Conservation (phyloP, 2,113 vertebrate genomes). For the Xyrauchen texanus region DNA sequence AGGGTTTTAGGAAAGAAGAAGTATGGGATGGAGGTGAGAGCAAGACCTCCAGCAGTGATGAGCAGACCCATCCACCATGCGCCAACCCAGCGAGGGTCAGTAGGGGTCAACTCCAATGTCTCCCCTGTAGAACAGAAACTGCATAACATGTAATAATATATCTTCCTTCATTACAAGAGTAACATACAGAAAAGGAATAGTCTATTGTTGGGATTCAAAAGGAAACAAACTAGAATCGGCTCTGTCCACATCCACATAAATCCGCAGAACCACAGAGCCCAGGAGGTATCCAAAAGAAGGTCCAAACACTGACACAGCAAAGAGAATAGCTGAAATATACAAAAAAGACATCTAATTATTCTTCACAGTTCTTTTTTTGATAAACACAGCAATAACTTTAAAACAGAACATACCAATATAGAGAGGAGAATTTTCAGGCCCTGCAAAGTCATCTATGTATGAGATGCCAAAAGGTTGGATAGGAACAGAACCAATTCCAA, state of each 20-base stretch:
- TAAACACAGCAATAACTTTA: not conserved
- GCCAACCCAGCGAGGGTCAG: slow-evolving; percentile 91
- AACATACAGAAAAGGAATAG: too few relatives aligned
- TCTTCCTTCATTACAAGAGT: too few relatives aligned
- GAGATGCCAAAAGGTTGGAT: slow-evolving; percentile 97
- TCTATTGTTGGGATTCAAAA: too few relatives aligned
- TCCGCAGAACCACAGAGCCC: slow-evolving; percentile 82
- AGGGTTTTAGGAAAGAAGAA: slow-evolving; percentile 89
- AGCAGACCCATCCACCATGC: slow-evolving; percentile 98
- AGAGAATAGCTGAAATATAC: slow-evolving; percentile 85
- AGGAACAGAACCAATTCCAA: slow-evolving; percentile 89
- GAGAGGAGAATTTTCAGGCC: slow-evolving; percentile 84
- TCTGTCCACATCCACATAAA: slow-evolving; percentile 89
- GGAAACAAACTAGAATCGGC: slow-evolving; percentile 68
- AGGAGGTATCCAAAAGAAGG: slow-evolving; percentile 90
- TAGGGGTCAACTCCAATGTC: slow-evolving; percentile 69
- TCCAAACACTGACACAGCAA: slow-evolving; percentile 88
- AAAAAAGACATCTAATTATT: not conserved
- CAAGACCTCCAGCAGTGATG: slow-evolving; percentile 78
- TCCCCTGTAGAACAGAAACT: slow-evolving; percentile 44
- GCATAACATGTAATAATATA: slow-evolving; percentile 1
- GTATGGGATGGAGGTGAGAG: slow-evolving; percentile 88
- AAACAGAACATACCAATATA: slow-evolving; percentile 84
- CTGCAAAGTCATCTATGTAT: slow-evolving; percentile 91
- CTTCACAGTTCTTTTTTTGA: not conserved